A percentile compares a stretch with the other conserved stretches of the same genome.
These are phyloP conservation scores for Puntigrus tetrazona DNA, from an alignment of 2,113 vertebrate species.

Conservation along the genomic window DNA sequence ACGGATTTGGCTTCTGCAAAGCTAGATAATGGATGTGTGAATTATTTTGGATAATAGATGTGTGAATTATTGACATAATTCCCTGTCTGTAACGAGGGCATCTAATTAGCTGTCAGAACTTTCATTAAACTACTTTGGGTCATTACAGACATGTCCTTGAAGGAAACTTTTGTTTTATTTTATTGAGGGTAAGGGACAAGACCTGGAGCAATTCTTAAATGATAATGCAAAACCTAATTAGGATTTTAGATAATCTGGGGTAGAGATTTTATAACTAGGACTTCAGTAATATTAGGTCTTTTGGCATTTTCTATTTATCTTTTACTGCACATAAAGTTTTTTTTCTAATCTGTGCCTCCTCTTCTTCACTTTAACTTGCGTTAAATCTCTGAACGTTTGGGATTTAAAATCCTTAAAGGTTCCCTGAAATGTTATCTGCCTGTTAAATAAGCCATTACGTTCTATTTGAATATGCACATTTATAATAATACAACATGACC, in stretches of 20 bases:
- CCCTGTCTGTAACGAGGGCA: background rate
- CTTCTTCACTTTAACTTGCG: background rate
- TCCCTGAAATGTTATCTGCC: background rate
- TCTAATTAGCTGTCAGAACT: constrained; percentile 41
- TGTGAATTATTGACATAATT: constrained; percentile 47
- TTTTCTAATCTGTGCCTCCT: constrained; percentile 14
- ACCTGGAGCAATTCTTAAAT: constrained; percentile 46
- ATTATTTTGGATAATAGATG: constrained; percentile 45
- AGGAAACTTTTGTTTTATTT: constrained; percentile 48
- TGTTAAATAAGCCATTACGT: background rate
- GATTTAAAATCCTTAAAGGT: background rate
- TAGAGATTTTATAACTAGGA: constrained; percentile 44
- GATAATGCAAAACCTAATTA: constrained; percentile 55
- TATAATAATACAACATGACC: background rate
- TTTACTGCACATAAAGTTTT: constrained; percentile 7
- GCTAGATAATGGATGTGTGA: constrained; percentile 23
- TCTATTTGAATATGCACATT: background rate
- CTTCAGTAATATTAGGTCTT: constrained; percentile 34
- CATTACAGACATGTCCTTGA: constrained; percentile 35
- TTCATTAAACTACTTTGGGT: constrained; percentile 39
- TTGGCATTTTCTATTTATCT: constrained; percentile 17
- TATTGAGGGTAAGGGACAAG: constrained; percentile 46
- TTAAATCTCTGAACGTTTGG: background rate
- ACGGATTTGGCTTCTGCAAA: background rate
- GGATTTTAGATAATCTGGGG: constrained; percentile 50